Evolutionary conservation across 2,797 vertebrate genomes (phyloP).

Genomic region (Leuciscus waleckii): DNA sequence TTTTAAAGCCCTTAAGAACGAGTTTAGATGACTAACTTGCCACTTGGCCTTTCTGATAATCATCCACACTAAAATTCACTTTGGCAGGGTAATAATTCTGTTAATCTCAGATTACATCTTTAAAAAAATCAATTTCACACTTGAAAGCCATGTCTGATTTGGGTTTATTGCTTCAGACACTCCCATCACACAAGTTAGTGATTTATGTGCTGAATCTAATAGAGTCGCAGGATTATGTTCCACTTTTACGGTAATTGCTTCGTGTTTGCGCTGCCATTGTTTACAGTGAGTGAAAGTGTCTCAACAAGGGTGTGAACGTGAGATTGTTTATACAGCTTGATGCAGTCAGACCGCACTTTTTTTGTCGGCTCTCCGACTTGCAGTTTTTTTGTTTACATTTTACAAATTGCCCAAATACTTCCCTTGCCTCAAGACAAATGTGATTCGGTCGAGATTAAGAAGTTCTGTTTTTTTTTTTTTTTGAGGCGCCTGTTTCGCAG

Average conservation of each 20-base stretch:
- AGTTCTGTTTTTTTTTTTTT: not conserved
- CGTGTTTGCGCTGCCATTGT: slow-evolving; percentile 17
- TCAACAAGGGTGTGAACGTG: slow-evolving; percentile 35
- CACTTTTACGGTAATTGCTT: slow-evolving; percentile 20
- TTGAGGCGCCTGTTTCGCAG: not conserved
- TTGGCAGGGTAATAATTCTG: slow-evolving; percentile 59
- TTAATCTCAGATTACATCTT: slow-evolving; percentile 72
- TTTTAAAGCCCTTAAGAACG: slow-evolving; percentile 52
- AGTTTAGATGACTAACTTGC: slow-evolving; percentile 47
- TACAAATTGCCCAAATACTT: slow-evolving; percentile 25
- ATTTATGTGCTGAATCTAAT: slow-evolving; percentile 26
- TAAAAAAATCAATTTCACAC: slow-evolving; percentile 60
- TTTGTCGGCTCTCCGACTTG: slow-evolving; percentile 45
- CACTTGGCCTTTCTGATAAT: slow-evolving; percentile 44
- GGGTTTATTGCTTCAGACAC: slow-evolving; percentile 28
- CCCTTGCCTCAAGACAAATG: slow-evolving; percentile 11
- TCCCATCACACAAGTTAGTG: slow-evolving; percentile 12
- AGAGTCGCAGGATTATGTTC: not conserved
- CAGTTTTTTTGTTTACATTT: slow-evolving; percentile 45
- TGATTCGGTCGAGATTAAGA: not conserved
- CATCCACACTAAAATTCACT: slow-evolving; percentile 43
- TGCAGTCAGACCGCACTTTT: not conserved
- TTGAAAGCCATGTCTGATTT: slow-evolving; percentile 32
- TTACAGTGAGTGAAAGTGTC: slow-evolving; percentile 11
- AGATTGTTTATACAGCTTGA: slow-evolving; percentile 32